Evolutionary conservation across 2,797 vertebrate genomes (phyloP), one percentile per base, ranked within the genome.

Genomic region (Characodon lateralis): DNA sequence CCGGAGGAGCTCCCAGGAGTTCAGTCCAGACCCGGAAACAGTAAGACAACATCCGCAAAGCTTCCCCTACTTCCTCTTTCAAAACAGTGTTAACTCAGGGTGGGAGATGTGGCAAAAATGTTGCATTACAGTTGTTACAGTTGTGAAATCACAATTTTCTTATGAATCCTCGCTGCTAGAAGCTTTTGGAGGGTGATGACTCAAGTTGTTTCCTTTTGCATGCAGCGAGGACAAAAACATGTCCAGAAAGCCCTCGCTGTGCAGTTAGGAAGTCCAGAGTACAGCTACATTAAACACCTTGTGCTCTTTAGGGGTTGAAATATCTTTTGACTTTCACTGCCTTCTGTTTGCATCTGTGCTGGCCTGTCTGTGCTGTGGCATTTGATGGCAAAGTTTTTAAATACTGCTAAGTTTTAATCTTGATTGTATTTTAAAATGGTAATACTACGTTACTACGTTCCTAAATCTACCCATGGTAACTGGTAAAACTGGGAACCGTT

Each of bases 1-100:
- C 81, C 95, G 91, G 85, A 92, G 91, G 81, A 93, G 90, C 59
- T 93, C 96, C 0, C 96, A 96, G 87, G 97, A 98, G 63, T 89
- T 90, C 41, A 94, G 92, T 76, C 76, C 92, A 0, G 95, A 95
- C 39, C 82, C 86, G 1, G 90, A 91, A 0, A 82, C 85, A 20
- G 94, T 95, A 82, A 91, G 90, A 70, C n/a, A 5, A 12, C 51
- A 13, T 70, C 66, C 51, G n/a, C 48, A 61, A 16, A 43, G 6
- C 46, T 53, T 71, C 46, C 3, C 26, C 7, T 13, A 9, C 7
- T 48, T 16, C 24, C 18, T 48, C 13, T 35, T 35, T 55, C 18
- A n/a, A n/a, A 39, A 26, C 53, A 41, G 53, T 41, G 31, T 39
- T 63, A 18, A 31, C 59, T 35, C 35, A 35, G 16, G 31, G 31